Conservation (phyloP, 2,113 vertebrate species). For the Nothoprocta perdicaria region DNA sequence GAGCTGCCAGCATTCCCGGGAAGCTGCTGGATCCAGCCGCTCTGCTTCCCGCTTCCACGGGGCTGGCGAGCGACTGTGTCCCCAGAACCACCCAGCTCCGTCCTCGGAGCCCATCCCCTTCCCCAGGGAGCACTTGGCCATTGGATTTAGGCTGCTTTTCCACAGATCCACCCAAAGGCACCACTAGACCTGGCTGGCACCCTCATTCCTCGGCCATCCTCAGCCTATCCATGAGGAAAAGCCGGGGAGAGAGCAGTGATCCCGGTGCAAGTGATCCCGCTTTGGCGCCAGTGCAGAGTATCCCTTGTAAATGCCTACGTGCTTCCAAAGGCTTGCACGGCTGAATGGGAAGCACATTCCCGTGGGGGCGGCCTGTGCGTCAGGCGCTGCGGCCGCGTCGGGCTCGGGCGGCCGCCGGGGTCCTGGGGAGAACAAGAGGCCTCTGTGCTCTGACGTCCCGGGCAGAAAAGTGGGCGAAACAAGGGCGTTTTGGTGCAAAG, state of each 20-base stretch:
- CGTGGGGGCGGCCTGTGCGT: constrained; percentile 17
- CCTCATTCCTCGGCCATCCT: not conserved
- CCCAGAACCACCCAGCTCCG: not conserved
- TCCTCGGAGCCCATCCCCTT: not conserved
- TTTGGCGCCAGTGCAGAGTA: constrained; percentile 37
- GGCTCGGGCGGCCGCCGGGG: constrained; percentile 20
- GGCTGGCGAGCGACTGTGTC: accelerated
- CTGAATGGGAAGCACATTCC: constrained; percentile 47
- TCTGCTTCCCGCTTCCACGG: not conserved
- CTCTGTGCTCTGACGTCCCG: constrained; percentile 41
- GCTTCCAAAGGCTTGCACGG: not conserved
- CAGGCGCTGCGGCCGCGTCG: constrained; percentile 36
- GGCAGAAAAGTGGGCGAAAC: constrained; percentile 36
- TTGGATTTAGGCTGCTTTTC: not conserved
- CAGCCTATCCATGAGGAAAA: not conserved
- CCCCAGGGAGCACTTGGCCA: not conserved
- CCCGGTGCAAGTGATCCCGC: not conserved
- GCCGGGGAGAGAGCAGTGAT: not conserved
- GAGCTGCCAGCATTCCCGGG: constrained; percentile 8
- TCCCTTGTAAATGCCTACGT: constrained; percentile 15
- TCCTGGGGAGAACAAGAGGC: constrained; percentile 18
- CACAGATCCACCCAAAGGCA: not conserved
- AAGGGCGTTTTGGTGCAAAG: constrained; percentile 35
- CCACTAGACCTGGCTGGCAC: not conserved
- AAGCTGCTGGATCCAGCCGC: not conserved